phyloP scores from a whole-genome alignment of 2,113 vertebrate species.

The Zosterops japonicus region DNA sequence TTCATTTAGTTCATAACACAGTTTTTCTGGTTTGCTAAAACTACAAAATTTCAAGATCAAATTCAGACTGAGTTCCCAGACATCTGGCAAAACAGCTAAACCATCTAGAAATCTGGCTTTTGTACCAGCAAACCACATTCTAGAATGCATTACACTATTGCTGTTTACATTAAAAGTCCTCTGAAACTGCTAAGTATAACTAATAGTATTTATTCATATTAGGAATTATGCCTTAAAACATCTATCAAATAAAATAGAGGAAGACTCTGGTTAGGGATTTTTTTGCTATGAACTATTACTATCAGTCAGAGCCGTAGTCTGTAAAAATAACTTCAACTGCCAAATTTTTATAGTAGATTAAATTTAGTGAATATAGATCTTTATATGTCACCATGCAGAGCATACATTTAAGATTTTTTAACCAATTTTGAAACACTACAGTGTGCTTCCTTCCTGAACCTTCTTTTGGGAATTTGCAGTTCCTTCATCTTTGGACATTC shows the following conservation, averaged over 20 bases:
- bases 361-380: constrained; percentile 45
- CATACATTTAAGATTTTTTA: constrained; percentile 36
- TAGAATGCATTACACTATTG: neutral
- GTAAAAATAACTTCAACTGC: constrained; percentile 40
- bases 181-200: neutral
- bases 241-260: neutral
- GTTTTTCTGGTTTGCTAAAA: neutral
- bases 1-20: neutral
- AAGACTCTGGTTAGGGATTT: neutral
- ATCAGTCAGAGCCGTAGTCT: neutral
- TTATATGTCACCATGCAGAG: constrained; percentile 41
- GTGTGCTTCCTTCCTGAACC: constrained; percentile 30
- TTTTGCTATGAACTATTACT: neutral
- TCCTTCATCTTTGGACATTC: constrained; percentile 40
- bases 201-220: neutral
- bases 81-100: neutral
- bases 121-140: neutral
- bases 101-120: neutral
- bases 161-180: neutral
- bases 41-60: neutral
- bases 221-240: neutral
- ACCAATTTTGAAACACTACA: constrained; percentile 40
- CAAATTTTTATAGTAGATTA: constrained; percentile 56
- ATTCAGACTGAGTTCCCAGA: neutral
- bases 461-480: constrained; percentile 47